Percentiles rank a stretch among this genome's conserved stretches.
These are phyloP conservation scores for Wasmannia auropunctata DNA, from an alignment of 1,140 invertebrate species.

Conservation along the genomic window DNA sequence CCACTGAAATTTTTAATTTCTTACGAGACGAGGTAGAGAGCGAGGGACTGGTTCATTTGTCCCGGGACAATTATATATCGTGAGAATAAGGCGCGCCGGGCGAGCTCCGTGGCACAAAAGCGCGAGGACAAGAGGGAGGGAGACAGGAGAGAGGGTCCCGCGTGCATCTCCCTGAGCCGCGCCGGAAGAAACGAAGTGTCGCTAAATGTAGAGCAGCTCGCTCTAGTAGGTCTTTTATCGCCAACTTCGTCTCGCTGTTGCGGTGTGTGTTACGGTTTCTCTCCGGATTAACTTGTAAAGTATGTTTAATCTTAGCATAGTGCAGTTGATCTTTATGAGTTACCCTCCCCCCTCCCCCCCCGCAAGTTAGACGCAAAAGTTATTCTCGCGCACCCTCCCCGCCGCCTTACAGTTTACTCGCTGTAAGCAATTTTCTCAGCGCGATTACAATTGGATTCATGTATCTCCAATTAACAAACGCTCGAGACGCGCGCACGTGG, in stretches of 20 bases:
- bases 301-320: not conserved
- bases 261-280: not conserved
- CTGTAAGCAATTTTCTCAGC: constrained; percentile 24
- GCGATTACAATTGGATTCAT: not conserved
- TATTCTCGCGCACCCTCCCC: not conserved
- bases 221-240: not conserved
- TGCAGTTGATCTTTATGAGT: not conserved
- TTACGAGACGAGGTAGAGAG: constrained; percentile 34
- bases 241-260: not conserved
- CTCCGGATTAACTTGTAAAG: not conserved
- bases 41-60: constrained; percentile 59
- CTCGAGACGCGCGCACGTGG: not conserved
- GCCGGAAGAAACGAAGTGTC: not conserved
- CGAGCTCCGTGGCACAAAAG: not conserved
- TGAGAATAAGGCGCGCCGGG: not conserved
- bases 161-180: not conserved
- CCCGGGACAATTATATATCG: constrained; percentile 64
- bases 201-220: not conserved
- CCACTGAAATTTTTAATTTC: constrained; percentile 69
- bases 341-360: too few relatives aligned
- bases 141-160: not conserved
- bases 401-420: not conserved
- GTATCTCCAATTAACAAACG: not conserved
- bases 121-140: not conserved
- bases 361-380: not conserved